Base-by-base conservation (phyloP, 1,140 invertebrate species). In the Cherax destructor region DNA sequence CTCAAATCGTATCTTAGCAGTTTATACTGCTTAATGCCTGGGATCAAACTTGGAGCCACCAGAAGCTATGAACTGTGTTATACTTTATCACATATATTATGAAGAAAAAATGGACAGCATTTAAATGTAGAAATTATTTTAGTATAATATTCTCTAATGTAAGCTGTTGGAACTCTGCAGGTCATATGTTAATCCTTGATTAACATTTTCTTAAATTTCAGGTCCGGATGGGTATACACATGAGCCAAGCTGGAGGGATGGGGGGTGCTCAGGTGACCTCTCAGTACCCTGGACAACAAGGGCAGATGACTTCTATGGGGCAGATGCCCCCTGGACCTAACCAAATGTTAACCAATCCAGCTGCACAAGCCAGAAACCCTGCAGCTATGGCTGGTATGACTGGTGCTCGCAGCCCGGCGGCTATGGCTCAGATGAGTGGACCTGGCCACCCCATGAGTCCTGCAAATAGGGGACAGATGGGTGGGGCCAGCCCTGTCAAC, bases 211-310 rank as follows among this genome's bases (percentile, higher is more conserved):
- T 88, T 65, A 49, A 47, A 9, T 87, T 85, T 52, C 90, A 92
- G 92, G 92, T 88, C 41, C 85, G 92, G 30, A 92, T 92, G 92
- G 92, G 92, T 30, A 88, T 92, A 47, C 92, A 92, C 69, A 92
- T 92, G 92, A 92, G 92, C 89, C 92, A 92, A 69, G 91, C 89
- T 65, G 92, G 92, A 21, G 92, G 92, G 4, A 92, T 92, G 92
- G 92, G 92, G 24, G 92, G 92, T 47, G 92, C 78, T 21, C 92
- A 92, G 65, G 92, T 92, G 30, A 92, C 92, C 6, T 92, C 92
- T 9, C 92, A 92, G 74, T 92, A 91, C 69, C 92, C 92, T 24
- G 92, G 85, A 56, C 92, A 91, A 81, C 86, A 86, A 41, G 85
- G 77, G n/a, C 92, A 88, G 50, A 92, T 92, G 92, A 85, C 78